Evolutionary conservation across 2,113 vertebrate species (phyloP).

Genomic region (Cololabis saira): DNA sequence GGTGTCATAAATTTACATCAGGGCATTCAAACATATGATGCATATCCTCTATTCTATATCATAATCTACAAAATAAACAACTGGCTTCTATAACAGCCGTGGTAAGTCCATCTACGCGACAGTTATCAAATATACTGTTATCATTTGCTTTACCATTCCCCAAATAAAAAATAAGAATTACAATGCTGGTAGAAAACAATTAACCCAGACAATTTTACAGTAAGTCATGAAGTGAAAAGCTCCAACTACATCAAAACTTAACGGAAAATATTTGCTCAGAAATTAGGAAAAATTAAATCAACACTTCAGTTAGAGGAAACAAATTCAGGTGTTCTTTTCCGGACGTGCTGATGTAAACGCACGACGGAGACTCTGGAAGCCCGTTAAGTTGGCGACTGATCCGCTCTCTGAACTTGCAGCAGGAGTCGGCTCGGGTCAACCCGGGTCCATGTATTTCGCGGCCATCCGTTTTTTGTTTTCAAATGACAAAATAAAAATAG

Average conservation of each 20-base stretch:
- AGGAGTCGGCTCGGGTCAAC: neutral
- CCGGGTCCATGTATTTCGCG: too few species aligned
- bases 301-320: neutral
- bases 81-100: constrained; percentile 34
- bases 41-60: constrained; percentile 37
- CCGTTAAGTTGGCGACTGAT: too few species aligned
- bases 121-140: constrained; percentile 18
- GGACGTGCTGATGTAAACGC: neutral
- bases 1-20: constrained; percentile 41
- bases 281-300: constrained; percentile 37
- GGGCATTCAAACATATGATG: constrained; percentile 36
- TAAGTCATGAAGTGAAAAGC: constrained; percentile 19
- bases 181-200: constrained; percentile 8
- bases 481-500: too few species aligned
- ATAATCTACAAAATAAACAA: constrained; percentile 76
- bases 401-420: neutral
- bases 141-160: constrained; percentile 5
- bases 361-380: neutral
- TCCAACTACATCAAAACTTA: constrained; percentile 30
- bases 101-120: constrained; percentile 37
- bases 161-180: constrained; percentile 2
- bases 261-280: constrained; percentile 25
- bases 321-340: constrained; percentile 8
- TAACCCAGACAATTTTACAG: constrained; percentile 25
- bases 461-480: too few species aligned